Base-by-base conservation (phyloP, 1,140 invertebrate genomes). In the Tribolium castaneum region DNA sequence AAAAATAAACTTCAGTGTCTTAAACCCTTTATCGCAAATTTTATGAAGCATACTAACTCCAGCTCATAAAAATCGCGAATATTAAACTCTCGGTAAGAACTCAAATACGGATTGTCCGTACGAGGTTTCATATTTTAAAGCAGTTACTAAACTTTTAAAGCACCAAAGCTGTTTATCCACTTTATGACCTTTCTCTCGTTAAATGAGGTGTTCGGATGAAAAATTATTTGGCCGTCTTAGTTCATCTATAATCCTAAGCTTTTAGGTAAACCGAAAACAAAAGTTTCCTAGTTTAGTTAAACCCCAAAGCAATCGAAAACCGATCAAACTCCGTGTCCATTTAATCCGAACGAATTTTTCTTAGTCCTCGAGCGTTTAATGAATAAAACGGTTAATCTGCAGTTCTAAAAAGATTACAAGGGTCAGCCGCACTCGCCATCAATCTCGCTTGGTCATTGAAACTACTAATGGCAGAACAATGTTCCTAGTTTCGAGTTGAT, bases 391-490 rank as follows among this genome's bases (percentile, higher is more conserved):
- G 59, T 22, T 30, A 22, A 34, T 66, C 30, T n/a, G 12, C n/a
- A 6, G 59, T 7, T 13, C 30, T 35, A 35, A 66, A 66, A 66
- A 66, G 59, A 66, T 66, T 66, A 66, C 59, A 66, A 6, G 59
- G 59, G 59, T 66, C n/a, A 22, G 9, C 54, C 16, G 6, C 25
- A 25, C 5, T 66, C 30, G 4, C 25, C 30, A 66, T 66, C 59
- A 35, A 35, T 66, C 10, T n/a, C 2, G 59, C 12, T 13, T 35
- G 14, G 25, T 35, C 59, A 12, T 35, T 66, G 10, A 66, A 66
- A 66, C 59, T 66, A 66, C 30, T 66, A 66, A 66, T 66, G 59
- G 59, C 34, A 66, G 30, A 66, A 66, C 59, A 66, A 66, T 66
- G 59, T 66, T 66, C 59, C 10, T 66, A 35, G 59, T 66, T 59